Evolutionary conservation across 2,888 invertebrate genomes (phyloP), one percentile per base, ranked within the genome.

Genomic region (Dryadula phaetusa): DNA sequence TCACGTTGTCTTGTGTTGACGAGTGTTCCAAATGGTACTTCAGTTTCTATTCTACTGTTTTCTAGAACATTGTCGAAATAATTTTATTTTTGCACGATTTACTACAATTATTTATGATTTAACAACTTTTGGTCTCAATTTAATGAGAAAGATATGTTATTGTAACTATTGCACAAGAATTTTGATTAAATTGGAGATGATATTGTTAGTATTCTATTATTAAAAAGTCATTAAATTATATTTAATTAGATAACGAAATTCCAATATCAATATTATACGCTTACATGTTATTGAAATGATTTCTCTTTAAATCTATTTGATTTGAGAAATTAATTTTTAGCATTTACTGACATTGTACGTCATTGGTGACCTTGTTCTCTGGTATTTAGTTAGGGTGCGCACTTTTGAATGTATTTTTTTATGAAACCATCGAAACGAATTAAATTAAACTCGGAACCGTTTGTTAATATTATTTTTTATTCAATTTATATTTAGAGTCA

Each of bases 91-190:
- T 3, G n/a, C 25, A 25, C n/a, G n/a, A n/a, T n/a, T n/a, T n/a
- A n/a, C n/a, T n/a, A n/a, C 25, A 28, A 25, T 3, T 44, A 16
- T 4, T 25, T 25, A 25, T 25, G 25, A 5, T 16, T n/a, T 8
- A 3, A 22, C 14, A 0, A 58, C 12, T 10, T 16, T 25, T 25
- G n/a, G 3, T n/a, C 42, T n/a, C 7, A 14, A 8, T 4, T 3
- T 56, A 16, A 22, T 28, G 25, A 37, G 40, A 42, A 42, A 58
- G 22, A 58, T n/a, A n/a, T 10, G 8, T 25, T 49, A 22, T 58
- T 58, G 22, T 49, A 42, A 37, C 28, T 18, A 70, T 70, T 70
- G 69, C 70, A 56, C 64, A 67, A 70, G 42, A 67, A 53, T 67
- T 62, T 56, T 60, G 5, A 14, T 60, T 46, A 61, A n/a, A n/a